Conservation (phyloP, 2,113 vertebrate genomes). For the Perca fluviatilis region DNA sequence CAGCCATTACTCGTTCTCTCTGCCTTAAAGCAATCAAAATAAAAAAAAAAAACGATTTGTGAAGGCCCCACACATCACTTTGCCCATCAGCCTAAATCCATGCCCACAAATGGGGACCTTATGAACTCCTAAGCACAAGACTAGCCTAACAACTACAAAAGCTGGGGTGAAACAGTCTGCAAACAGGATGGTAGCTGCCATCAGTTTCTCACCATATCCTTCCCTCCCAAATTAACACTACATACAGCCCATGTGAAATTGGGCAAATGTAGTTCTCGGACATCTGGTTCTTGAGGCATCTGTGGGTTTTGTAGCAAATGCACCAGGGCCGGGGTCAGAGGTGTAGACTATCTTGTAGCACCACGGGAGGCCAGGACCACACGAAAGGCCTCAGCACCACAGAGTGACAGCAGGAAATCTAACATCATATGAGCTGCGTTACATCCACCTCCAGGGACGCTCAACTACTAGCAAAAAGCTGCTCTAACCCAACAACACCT, state of each 20-base stretch:
- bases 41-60: conserved; percentile 58
- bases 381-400: conserved; percentile 77
- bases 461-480: conserved; percentile 36
- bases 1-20: conserved; percentile 66
- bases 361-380: conserved; percentile 70
- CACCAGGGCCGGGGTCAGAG: conserved; percentile 57
- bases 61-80: conserved; percentile 44
- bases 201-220: conserved; percentile 52
- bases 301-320: conserved; percentile 60
- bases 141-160: conserved; percentile 57
- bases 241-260: not conserved
- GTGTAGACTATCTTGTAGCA: conserved; percentile 78
- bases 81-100: conserved; percentile 65
- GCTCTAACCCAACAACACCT: conserved; percentile 37
- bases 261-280: conserved; percentile 22
- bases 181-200: conserved; percentile 71
- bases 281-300: conserved; percentile 54
- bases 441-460: conserved; percentile 39
- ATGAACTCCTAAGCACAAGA: conserved; percentile 62
- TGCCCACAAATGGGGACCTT: conserved; percentile 47
- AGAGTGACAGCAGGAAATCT: conserved; percentile 70
- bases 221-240: conserved; percentile 5
- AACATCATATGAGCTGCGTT: conserved; percentile 46
- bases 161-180: conserved; percentile 66
- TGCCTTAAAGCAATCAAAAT: conserved; percentile 64